Percentiles rank a stretch among this genome's conserved stretches.
phyloP scores from a whole-genome alignment of 2,888 invertebrate genomes.

The Odiellus spinosus region DNA sequence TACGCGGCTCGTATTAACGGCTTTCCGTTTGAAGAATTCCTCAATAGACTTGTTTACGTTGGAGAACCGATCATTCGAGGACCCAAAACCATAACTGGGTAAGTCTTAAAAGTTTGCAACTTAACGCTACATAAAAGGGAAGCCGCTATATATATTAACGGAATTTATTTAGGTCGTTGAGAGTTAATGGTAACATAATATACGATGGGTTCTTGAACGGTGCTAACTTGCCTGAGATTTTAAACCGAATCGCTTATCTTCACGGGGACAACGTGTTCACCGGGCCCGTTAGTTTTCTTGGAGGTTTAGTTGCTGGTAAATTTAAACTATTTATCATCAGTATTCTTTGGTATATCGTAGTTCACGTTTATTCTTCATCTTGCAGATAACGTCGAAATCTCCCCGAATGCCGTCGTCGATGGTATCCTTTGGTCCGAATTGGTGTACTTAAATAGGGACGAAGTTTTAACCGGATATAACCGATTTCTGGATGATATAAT shows the following conservation, averaged over 20 bases:
- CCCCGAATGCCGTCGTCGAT: no score
- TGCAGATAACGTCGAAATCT: no score
- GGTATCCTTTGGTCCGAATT: no score
- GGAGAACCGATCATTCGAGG: slow-evolving; percentile 2
- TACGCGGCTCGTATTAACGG: slow-evolving; percentile 1
- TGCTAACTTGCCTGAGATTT: slow-evolving; percentile 1
- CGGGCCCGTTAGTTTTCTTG: neutral
- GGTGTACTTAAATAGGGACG: no score
- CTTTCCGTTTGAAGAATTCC: neutral
- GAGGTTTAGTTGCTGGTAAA: neutral
- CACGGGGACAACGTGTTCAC: slow-evolving; percentile 6
- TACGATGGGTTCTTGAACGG: slow-evolving; percentile 2
- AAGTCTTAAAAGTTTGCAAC: neutral
- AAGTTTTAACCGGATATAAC: no score
- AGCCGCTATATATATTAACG: no score
- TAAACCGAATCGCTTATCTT: slow-evolving; percentile 1
- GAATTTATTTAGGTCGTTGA: neutral
- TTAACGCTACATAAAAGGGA: no score
- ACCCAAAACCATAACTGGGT: slow-evolving; percentile 3
- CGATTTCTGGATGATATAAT: no score
- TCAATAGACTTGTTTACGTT: neutral
- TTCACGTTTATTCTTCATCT: no score
- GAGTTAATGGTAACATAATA: neutral
- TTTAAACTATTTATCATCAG: no score
- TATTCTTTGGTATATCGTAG: no score